A percentile compares a stretch with the other conserved stretches of the same genome.
phyloP scores from a whole-genome alignment of 92 coral and sea anemone species.

The Phymanthus crucifer region DNA sequence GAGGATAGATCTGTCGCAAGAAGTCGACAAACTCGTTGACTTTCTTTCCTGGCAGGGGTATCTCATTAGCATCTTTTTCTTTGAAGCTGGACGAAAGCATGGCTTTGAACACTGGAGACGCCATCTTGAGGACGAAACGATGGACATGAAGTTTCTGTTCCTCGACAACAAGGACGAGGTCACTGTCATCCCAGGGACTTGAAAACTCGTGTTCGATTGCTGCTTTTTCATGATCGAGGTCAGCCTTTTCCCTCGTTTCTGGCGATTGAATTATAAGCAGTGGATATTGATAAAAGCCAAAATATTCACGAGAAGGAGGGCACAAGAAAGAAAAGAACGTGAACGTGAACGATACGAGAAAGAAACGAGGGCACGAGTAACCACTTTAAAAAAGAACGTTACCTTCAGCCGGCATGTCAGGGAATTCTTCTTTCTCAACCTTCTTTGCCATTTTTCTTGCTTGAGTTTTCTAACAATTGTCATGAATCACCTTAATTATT shows the following conservation, averaged over 20 bases:
- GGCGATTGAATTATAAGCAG: too few relatives aligned
- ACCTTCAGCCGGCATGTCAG: too few relatives aligned
- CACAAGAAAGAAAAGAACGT: too few relatives aligned
- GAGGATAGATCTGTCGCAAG: neutral
- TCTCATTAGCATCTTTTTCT: slow-evolving; percentile 23
- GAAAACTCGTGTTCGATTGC: slow-evolving; percentile 27
- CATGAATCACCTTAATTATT: too few relatives aligned
- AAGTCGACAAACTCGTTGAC: slow-evolving; percentile 10
- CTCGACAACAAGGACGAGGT: slow-evolving; percentile 34
- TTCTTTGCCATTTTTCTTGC: too few relatives aligned
- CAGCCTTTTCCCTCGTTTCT: neutral
- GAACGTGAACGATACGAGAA: neutral
- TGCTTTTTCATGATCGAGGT: neutral
- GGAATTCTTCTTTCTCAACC: too few relatives aligned
- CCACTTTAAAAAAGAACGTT: too few relatives aligned
- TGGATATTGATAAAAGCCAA: neutral
- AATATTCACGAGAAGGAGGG: neutral
- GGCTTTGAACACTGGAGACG: slow-evolving; percentile 42
- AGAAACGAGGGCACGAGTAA: neutral
- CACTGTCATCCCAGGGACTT: slow-evolving; percentile 50
- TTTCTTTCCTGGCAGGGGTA: slow-evolving; percentile 13
- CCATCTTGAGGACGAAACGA: slow-evolving; percentile 25
- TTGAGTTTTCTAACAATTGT: too few relatives aligned
- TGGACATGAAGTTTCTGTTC: slow-evolving; percentile 39
- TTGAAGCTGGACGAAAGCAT: slow-evolving; percentile 34